Percentiles rank a stretch among this genome's conserved stretches.
These are phyloP conservation scores for Jordanella pulchra DNA, from an alignment of 2,797 vertebrate species.

Conservation along the genomic window DNA sequence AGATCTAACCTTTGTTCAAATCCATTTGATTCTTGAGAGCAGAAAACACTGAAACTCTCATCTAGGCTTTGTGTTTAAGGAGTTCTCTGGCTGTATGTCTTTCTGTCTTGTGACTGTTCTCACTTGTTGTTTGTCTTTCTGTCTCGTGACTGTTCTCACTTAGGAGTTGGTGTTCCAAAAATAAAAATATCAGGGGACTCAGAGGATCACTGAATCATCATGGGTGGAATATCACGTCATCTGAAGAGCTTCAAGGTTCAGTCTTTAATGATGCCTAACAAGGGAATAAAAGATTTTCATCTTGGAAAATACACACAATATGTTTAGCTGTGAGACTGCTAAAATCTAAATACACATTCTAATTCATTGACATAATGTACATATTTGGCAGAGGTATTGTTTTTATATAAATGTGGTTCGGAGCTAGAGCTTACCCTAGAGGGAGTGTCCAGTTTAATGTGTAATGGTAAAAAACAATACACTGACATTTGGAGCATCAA, in stretches of 20 bases:
- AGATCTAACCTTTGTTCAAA: slow-evolving; percentile 79
- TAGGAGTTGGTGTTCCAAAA: slow-evolving; percentile 82
- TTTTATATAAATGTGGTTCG: slow-evolving; percentile 23
- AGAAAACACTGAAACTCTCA: slow-evolving; percentile 70
- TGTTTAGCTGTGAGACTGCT: slow-evolving; percentile 32
- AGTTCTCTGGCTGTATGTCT: slow-evolving; percentile 78
- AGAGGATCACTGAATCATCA: slow-evolving; percentile 78
- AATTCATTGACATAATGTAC: slow-evolving; percentile 24
- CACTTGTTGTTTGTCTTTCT: slow-evolving; percentile 79
- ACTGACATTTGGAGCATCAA: slow-evolving; percentile 61
- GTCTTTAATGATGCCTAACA: slow-evolving; percentile 50
- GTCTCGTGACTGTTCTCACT: slow-evolving; percentile 79
- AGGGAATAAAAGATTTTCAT: slow-evolving; percentile 39
- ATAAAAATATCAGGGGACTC: slow-evolving; percentile 76
- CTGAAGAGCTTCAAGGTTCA: slow-evolving; percentile 71
- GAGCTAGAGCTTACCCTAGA: slow-evolving; percentile 39
- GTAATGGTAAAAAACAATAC: slow-evolving; percentile 54
- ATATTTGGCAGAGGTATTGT: slow-evolving; percentile 6
- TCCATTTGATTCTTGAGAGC: slow-evolving; percentile 74
- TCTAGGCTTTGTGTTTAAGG: slow-evolving; percentile 64
- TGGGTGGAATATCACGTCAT: slow-evolving; percentile 76
- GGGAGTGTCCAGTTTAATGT: slow-evolving; percentile 47
- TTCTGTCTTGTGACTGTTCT: slow-evolving; percentile 79
- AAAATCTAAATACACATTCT: slow-evolving; percentile 14
- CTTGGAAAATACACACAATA: slow-evolving; percentile 35